These are phyloP conservation scores for Hirtodrosophila confusa DNA, from an alignment of 2,888 invertebrate species.

Conservation along the genomic window DNA sequence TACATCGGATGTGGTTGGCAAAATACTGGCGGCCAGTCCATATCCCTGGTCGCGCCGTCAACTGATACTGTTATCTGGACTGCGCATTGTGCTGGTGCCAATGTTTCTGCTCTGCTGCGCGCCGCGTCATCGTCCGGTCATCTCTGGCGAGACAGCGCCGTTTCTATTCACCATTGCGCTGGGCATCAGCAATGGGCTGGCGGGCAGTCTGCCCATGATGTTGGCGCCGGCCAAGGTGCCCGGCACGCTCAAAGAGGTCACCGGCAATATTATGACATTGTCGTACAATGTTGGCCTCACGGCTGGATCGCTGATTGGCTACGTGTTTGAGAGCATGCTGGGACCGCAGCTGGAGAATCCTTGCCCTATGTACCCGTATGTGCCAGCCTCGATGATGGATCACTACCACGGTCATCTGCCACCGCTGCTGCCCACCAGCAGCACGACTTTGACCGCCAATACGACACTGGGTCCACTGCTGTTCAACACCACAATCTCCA, in stretches of 20 bases:
- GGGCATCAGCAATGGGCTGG: constrained; percentile 93
- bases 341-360: constrained; percentile 85
- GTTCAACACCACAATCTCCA: constrained; percentile 55
- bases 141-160: constrained; percentile 88
- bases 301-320: constrained; percentile 93
- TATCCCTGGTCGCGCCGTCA: constrained; percentile 93
- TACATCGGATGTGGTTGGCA: constrained; percentile 92
- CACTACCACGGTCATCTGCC: constrained; percentile 63
- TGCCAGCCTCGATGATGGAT: constrained; percentile 72
- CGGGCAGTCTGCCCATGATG: constrained; percentile 97
- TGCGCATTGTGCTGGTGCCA: constrained; percentile 91
- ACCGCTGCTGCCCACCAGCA: constrained; percentile 52
- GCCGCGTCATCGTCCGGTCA: constrained; percentile 90
- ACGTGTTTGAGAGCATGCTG: constrained; percentile 89
- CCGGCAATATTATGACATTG: constrained; percentile 97
- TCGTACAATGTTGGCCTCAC: constrained; percentile 95
- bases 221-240: constrained; percentile 94
- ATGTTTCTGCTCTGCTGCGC: constrained; percentile 92
- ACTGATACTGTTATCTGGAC: constrained; percentile 89
- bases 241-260: constrained; percentile 93
- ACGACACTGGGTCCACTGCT: constrained; percentile 55
- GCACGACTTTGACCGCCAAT: constrained; percentile 33
- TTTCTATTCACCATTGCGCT: constrained; percentile 88
- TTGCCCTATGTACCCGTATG: constrained; percentile 84
- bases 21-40: constrained; percentile 90